Evolutionary conservation across 1,140 invertebrate species (phyloP).

Genomic region (Drosophila kanapiae): DNA sequence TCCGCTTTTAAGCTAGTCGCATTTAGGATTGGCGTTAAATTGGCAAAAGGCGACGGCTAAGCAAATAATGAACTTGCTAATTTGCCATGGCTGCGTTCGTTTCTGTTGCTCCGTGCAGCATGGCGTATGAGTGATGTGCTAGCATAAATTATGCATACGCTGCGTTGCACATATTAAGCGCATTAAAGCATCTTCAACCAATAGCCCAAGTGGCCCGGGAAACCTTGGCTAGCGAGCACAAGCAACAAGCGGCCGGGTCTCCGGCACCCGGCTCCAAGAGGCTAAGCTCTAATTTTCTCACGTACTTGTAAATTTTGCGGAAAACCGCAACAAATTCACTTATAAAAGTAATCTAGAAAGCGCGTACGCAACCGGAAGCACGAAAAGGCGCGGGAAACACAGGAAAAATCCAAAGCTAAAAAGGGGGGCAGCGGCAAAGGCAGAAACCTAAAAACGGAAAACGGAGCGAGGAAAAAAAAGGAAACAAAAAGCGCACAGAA

Average conservation of each 20-base stretch:
- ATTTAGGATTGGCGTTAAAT: conserved; percentile 60
- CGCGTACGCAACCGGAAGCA: conserved; percentile 79
- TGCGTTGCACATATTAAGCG: conserved; percentile 43
- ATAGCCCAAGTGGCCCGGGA: conserved; percentile 24
- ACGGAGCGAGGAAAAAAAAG: conserved; percentile 20
- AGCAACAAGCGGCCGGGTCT: conserved; percentile 67
- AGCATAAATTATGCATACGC: conserved; percentile 67
- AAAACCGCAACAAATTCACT: conserved; percentile 84
- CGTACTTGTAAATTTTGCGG: conserved; percentile 84
- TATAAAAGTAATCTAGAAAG: conserved; percentile 84
- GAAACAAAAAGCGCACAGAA: conserved; percentile 50
- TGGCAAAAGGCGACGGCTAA: conserved; percentile 58
- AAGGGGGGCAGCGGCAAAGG: neutral
- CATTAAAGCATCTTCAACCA: conserved; percentile 23
- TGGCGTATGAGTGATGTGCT: conserved; percentile 56
- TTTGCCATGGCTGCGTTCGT: conserved; percentile 39
- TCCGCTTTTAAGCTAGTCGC: conserved; percentile 30
- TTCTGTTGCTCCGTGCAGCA: conserved; percentile 17
- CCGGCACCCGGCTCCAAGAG: conserved; percentile 39
- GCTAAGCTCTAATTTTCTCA: conserved; percentile 84
- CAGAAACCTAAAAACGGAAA: conserved; percentile 35
- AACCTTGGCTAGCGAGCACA: conserved; percentile 25
- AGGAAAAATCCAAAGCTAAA: conserved; percentile 25
- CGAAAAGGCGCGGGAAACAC: conserved; percentile 50
- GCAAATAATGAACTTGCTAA: conserved; percentile 75